phyloP scores from a whole-genome alignment of 2,797 vertebrate genomes.

The Podarcis siculus region DNA sequence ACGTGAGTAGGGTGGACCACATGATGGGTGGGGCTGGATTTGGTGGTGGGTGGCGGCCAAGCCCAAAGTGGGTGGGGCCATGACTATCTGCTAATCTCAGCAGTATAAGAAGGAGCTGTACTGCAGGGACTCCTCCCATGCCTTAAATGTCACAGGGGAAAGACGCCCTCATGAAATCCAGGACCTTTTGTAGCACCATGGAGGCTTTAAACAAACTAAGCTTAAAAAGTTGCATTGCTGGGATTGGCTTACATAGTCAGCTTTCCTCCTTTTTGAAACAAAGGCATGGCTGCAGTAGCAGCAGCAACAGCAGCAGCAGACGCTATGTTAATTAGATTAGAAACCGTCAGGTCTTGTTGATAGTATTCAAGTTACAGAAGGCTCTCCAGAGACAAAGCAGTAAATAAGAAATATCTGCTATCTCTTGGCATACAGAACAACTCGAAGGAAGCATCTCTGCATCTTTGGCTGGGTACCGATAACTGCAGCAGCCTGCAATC shows the following conservation, averaged over 20 bases:
- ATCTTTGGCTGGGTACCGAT: neutral
- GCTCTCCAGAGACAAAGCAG: slow-evolving; percentile 1
- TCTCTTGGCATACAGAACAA: neutral
- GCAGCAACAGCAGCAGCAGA: neutral
- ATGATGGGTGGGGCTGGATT: no score
- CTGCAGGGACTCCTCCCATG: neutral
- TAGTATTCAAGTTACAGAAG: neutral
- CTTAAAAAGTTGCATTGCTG: neutral
- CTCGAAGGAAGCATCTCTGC: neutral
- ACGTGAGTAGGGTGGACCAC: no score
- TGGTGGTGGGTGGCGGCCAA: neutral
- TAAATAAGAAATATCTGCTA: slow-evolving; percentile 16
- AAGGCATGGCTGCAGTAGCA: neutral
- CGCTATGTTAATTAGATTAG: slow-evolving; percentile 3
- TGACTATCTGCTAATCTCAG: neutral
- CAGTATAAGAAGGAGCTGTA: neutral
- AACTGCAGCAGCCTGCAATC: neutral
- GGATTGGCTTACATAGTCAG: neutral
- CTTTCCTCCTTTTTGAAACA: slow-evolving; percentile 1
- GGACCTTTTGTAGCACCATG: neutral
- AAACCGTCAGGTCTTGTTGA: neutral
- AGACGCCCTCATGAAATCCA: neutral
- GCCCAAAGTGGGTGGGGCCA: neutral
- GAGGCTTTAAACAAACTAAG: neutral
- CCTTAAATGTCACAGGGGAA: neutral